These are phyloP conservation scores for Tipula lateralis DNA, from an alignment of 2,888 invertebrate species.

Conservation along the genomic window DNA sequence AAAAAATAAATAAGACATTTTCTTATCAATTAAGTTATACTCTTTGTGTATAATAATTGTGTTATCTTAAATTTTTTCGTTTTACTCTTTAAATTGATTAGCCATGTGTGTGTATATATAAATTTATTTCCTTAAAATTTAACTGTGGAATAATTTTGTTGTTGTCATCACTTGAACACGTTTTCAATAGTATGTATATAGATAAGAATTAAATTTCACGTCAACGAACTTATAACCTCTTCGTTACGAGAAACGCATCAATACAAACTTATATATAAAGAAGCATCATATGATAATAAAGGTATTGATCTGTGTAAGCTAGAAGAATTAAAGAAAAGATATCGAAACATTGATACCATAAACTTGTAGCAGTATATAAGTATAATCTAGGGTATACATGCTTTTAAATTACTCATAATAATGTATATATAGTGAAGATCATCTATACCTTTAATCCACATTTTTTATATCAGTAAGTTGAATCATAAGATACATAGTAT, in stretches of 20 bases:
- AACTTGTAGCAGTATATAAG: too few species aligned
- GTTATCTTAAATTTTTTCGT: neutral
- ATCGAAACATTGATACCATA: neutral
- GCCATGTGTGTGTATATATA: neutral
- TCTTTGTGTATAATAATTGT: neutral
- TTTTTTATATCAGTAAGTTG: too few species aligned
- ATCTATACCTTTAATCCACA: neutral
- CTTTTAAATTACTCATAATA: too few species aligned
- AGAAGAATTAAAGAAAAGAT: too few species aligned
- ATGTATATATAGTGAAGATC: neutral
- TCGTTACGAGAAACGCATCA: neutral
- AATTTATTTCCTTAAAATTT: neutral
- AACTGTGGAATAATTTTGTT: neutral
- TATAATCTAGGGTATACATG: neutral
- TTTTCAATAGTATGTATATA: neutral
- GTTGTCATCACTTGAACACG: neutral
- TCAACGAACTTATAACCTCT: neutral
- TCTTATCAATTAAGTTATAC: neutral
- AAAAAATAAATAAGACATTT: too few species aligned
- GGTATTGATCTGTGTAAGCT: neutral
- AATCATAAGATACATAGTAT: too few species aligned
- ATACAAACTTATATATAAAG: neutral
- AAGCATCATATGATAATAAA: neutral
- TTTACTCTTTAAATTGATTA: neutral
- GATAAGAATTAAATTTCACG: neutral